Evolutionary conservation across 1,140 invertebrate species (phyloP).

Genomic region (Megalopta genalis): DNA sequence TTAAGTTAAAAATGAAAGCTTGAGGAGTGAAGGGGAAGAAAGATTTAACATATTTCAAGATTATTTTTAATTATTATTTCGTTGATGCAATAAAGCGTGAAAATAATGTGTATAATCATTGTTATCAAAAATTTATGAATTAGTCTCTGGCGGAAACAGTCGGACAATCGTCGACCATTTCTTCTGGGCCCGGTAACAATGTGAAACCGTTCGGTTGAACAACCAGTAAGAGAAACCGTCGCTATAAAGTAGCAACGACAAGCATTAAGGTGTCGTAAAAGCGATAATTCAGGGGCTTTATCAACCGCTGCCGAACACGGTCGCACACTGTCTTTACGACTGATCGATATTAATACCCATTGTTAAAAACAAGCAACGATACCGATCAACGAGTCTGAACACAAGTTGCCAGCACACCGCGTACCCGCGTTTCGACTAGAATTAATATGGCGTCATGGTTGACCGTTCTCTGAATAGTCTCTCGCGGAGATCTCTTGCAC

Average conservation of each 20-base stretch:
- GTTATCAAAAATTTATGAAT: background rate
- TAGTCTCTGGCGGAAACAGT: background rate
- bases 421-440: slow-evolving; percentile 15
- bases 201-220: slow-evolving; percentile 19
- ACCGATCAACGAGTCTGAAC: slow-evolving; percentile 35
- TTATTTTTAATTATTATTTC: too few species aligned
- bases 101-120: background rate
- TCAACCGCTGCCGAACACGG: slow-evolving; percentile 50
- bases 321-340: slow-evolving; percentile 50
- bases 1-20: too few species aligned
- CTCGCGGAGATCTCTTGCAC: background rate
- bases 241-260: slow-evolving; percentile 45
- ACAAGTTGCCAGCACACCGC: slow-evolving; percentile 25
- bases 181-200: background rate
- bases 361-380: slow-evolving; percentile 54
- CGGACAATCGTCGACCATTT: background rate
- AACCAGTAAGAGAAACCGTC: slow-evolving; percentile 35
- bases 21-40: too few species aligned
- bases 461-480: background rate
- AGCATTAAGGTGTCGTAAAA: slow-evolving; percentile 46
- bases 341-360: slow-evolving; percentile 51
- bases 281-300: slow-evolving; percentile 58
- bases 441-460: slow-evolving; percentile 20
- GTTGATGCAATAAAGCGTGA: too few species aligned
- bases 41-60: too few species aligned